These are phyloP conservation scores for Melieria picta DNA, from an alignment of 2,888 invertebrate genomes.

Conservation along the genomic window DNA sequence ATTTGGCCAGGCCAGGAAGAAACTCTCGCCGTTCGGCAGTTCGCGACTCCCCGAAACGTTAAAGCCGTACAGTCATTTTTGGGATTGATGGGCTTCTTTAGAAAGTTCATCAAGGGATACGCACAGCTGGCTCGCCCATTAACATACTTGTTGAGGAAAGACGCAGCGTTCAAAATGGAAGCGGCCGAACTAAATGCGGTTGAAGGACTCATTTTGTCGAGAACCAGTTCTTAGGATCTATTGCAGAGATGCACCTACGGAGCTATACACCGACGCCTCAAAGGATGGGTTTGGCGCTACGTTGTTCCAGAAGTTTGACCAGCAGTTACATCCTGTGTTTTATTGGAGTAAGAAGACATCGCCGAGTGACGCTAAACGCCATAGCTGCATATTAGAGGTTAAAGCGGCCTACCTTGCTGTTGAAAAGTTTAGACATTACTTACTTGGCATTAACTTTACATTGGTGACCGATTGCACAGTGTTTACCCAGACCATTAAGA, in stretches of 20 bases:
- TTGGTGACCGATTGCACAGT: slow-evolving; percentile 28
- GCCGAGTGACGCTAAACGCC: neutral
- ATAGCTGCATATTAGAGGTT: slow-evolving; percentile 45
- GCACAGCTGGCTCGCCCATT: slow-evolving; percentile 33
- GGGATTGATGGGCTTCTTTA: slow-evolving; percentile 37
- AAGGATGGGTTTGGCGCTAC: slow-evolving; percentile 40
- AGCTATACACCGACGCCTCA: slow-evolving; percentile 42
- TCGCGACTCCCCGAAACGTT: slow-evolving; percentile 30
- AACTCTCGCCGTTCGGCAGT: slow-evolving; percentile 25
- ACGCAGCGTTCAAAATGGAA: slow-evolving; percentile 5
- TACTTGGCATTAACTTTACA: slow-evolving; percentile 9
- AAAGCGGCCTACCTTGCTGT: slow-evolving; percentile 42
- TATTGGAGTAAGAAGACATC: slow-evolving; percentile 12
- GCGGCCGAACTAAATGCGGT: neutral
- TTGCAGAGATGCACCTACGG: slow-evolving; percentile 29
- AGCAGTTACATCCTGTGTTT: slow-evolving; percentile 18
- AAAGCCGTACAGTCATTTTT: slow-evolving; percentile 34
- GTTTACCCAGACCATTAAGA: slow-evolving; percentile 28
- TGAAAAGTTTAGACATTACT: slow-evolving; percentile 8
- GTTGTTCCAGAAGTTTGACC: slow-evolving; percentile 37
- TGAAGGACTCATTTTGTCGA: slow-evolving; percentile 25
- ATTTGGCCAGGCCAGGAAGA: slow-evolving; percentile 32
- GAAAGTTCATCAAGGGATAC: slow-evolving; percentile 35
- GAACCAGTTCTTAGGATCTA: slow-evolving; percentile 37
- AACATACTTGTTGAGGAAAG: slow-evolving; percentile 31